These are phyloP conservation scores for Netta rufina DNA, from an alignment of 2,797 vertebrate genomes.

Conservation along the genomic window DNA sequence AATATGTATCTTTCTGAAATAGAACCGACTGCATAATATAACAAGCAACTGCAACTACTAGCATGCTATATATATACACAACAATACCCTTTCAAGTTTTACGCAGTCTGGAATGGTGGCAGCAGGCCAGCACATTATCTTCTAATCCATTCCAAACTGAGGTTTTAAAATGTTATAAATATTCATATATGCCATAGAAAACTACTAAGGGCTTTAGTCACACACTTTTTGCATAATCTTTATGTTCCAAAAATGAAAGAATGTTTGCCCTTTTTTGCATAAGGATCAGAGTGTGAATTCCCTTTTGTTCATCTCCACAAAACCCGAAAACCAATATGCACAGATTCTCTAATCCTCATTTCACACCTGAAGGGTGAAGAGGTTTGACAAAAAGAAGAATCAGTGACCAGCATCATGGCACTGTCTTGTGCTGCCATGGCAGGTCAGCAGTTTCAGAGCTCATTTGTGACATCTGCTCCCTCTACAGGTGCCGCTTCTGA, in stretches of 20 bases:
- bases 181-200: constrained; percentile 79
- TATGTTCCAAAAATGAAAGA: constrained; percentile 77
- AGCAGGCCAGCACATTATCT: constrained; percentile 73
- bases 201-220: constrained; percentile 76
- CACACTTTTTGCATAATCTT: constrained; percentile 78
- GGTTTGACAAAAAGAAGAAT: constrained; percentile 62
- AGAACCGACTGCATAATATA: constrained; percentile 51
- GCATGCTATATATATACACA: constrained; percentile 14
- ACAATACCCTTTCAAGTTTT: constrained; percentile 59
- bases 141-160: constrained; percentile 75
- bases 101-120: constrained; percentile 70
- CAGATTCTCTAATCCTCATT: constrained; percentile 79
- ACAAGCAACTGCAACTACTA: constrained; percentile 43
- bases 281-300: constrained; percentile 74
- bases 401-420: constrained; percentile 26
- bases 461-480: constrained; percentile 28
- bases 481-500: constrained; percentile 30
- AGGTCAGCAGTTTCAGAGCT: constrained; percentile 13
- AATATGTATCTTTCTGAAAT: constrained; percentile 62
- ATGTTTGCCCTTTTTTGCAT: constrained; percentile 67
- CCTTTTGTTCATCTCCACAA: constrained; percentile 79
- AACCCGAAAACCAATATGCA: constrained; percentile 75
- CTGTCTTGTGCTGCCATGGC: neutral
- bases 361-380: constrained; percentile 75
- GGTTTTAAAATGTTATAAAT: constrained; percentile 80